Percentiles rank a stretch among this genome's conserved stretches.
Evolutionary conservation across 1,140 invertebrate species (phyloP).

Genomic region (Drusus annulatus): DNA sequence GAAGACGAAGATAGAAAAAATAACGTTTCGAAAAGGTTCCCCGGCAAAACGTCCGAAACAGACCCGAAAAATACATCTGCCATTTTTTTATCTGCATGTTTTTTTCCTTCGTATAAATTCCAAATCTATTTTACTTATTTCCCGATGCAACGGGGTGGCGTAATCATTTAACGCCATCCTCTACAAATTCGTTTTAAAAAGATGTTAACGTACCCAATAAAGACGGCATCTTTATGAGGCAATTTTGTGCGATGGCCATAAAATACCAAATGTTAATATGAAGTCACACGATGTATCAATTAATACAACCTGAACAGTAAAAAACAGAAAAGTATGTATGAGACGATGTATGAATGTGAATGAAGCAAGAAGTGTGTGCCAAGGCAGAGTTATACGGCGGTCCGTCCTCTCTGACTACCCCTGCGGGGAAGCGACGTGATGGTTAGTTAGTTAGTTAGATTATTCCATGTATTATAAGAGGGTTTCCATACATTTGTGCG

Average conservation of each 20-base stretch:
- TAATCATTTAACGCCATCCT: slow-evolving; percentile 43
- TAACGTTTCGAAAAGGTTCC: slow-evolving; percentile 36
- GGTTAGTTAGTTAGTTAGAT: no score
- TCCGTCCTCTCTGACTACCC: no score
- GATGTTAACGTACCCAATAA: slow-evolving; percentile 23
- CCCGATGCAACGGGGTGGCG: slow-evolving; percentile 27
- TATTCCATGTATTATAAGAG: no score
- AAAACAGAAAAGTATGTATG: background rate
- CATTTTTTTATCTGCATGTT: slow-evolving; percentile 42
- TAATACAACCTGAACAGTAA: background rate
- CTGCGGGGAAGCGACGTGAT: no score
- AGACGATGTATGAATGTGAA: no score
- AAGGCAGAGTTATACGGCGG: no score
- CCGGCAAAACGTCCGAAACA: slow-evolving; percentile 17
- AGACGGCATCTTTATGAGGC: slow-evolving; percentile 24
- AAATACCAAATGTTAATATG: slow-evolving; percentile 9
- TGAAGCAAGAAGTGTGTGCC: no score
- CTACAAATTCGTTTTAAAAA: slow-evolving; percentile 37
- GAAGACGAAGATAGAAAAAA: slow-evolving; percentile 15
- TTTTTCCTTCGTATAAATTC: slow-evolving; percentile 47
- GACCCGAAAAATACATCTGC: slow-evolving; percentile 48
- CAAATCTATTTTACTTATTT: slow-evolving; percentile 34
- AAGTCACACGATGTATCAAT: slow-evolving; percentile 8
- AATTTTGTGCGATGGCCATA: slow-evolving; percentile 8
- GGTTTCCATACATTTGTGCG: no score